A percentile compares a stretch with the other conserved stretches of the same genome.
phyloP scores from a whole-genome alignment of 2,888 invertebrate genomes.

The Chalcosyrphus nemorum region DNA sequence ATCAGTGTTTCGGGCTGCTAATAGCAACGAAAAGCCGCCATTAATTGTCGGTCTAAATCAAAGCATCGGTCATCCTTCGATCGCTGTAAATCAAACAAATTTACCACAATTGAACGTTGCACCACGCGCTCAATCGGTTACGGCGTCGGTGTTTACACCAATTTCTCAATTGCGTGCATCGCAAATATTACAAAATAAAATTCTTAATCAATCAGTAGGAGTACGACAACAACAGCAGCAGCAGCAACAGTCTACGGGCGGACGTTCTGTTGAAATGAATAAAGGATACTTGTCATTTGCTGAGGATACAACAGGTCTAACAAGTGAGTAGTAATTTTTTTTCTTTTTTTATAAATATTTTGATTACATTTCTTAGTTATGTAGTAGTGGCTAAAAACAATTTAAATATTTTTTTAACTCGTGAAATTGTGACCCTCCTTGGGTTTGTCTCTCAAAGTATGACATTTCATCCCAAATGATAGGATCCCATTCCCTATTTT shows the following conservation, averaged over 20 bases:
- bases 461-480: too few species aligned
- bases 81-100: constrained; percentile 65
- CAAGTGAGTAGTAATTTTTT: constrained; percentile 87
- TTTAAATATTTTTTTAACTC: too few species aligned
- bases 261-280: constrained; percentile 95
- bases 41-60: constrained; percentile 26
- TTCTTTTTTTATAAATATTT: constrained; percentile 30
- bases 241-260: constrained; percentile 87
- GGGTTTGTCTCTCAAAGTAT: too few species aligned
- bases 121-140: constrained; percentile 77
- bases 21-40: constrained; percentile 31
- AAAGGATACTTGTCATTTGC: constrained; percentile 94
- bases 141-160: constrained; percentile 78
- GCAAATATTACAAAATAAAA: constrained; percentile 37
- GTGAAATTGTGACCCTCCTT: too few species aligned
- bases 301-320: constrained; percentile 91
- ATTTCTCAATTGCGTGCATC: constrained; percentile 74
- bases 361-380: neutral
- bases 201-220: constrained; percentile 51
- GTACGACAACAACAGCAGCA: constrained; percentile 83
- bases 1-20: constrained; percentile 78
- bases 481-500: too few species aligned
- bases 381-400: neutral
- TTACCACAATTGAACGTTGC: constrained; percentile 74
- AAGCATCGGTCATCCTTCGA: constrained; percentile 41